Base-by-base conservation (phyloP, 1,140 invertebrate species). In the Ceratitis capitata region DNA sequence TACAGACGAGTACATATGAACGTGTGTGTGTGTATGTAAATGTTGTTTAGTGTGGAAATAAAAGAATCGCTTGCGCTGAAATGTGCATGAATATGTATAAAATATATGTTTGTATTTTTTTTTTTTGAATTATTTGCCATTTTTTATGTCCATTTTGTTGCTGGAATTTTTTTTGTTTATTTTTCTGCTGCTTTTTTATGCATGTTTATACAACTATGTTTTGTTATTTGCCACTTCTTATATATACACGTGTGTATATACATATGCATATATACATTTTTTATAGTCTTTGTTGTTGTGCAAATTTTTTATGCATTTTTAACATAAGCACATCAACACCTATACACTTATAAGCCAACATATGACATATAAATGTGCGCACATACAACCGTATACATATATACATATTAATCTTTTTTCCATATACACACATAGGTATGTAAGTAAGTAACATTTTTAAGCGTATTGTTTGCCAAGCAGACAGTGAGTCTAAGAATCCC, bases 281-380 rank as follows among this genome's bases (percentile, higher is more conserved):
- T 14, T 14, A 1, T 45, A 23, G n/a, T 19, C n/a, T 42, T 19
- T 78, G 69, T 78, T 47, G 39, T 78, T 78, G 35, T 78, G 35
- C 16, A 45, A 0, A 78, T 47, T 78, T 78, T 78, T 78, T 45
- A 78, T 78, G 69, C 45, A 78, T 78, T 78, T 78, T 78, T 78
- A 69, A 39, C 32, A 69, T 14, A 42, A 78, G n/a, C 69, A 14
- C 69, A 78, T 26, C 14, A 23, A 19, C 39, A 78, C 16, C 19
- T 14, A 78, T 35, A 12, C 12, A 23, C 39, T 10, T 23, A 47
- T 6, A 56, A 19, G 53, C n/a, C n/a, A n/a, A n/a, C 53, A 56
- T 56, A 49, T 49, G 47, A 56, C n/a, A 26, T 5, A 9, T 23
- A 61, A 7, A 6, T 7, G 26, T 61, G 19, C 6, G 26, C 3